Conservation (phyloP, 2,888 invertebrate species). For the Agrotis exclamationis region DNA sequence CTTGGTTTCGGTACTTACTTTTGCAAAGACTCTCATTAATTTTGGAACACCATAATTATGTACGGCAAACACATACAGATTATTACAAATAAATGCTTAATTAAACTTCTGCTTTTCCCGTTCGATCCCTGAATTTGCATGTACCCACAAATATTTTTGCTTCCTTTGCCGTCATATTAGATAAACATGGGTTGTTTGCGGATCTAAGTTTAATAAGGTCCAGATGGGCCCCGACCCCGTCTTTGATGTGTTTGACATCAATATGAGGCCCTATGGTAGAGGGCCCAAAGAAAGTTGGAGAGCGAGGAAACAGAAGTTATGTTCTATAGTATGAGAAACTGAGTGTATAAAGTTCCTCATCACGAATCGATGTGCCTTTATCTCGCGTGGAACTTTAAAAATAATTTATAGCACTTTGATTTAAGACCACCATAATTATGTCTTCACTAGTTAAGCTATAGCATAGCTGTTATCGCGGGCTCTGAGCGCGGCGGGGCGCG, state of each 20-base stretch:
- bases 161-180: slow-evolving; percentile 36
- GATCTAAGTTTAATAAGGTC: slow-evolving; percentile 54
- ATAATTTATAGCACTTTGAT: no score
- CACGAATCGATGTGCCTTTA: no score
- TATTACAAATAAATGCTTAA: slow-evolving; percentile 26
- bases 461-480: no score
- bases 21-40: neutral
- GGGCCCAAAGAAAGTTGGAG: neutral
- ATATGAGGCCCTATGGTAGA: slow-evolving; percentile 21
- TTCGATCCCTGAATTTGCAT: slow-evolving; percentile 29
- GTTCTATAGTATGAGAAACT: no score
- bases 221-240: slow-evolving; percentile 39
- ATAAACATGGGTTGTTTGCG: slow-evolving; percentile 60
- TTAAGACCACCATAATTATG: no score
- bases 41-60: slow-evolving; percentile 1
- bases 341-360: no score
- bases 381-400: no score
- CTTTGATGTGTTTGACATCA: slow-evolving; percentile 44
- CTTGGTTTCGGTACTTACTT: neutral
- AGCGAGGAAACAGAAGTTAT: neutral
- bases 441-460: no score
- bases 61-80: neutral
- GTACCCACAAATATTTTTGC: slow-evolving; percentile 54
- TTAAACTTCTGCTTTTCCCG: neutral
- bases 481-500: no score